Evolutionary conservation across 2,113 vertebrate genomes (phyloP).

Genomic region (Ginglymostoma cirratum): DNA sequence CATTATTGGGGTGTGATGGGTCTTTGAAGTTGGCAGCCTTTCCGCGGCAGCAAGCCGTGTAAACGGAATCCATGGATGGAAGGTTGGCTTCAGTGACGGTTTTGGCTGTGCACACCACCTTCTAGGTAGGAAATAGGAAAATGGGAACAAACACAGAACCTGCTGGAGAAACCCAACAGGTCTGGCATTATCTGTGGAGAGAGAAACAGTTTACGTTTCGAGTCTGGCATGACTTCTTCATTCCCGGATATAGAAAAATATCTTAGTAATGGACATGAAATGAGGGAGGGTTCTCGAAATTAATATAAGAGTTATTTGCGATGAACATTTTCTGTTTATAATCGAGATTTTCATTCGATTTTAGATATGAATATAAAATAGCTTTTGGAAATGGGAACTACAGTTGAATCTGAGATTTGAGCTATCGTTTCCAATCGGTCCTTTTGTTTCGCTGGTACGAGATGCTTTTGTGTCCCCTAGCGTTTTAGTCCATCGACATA

Average conservation of each 20-base stretch:
- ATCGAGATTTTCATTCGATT: background rate
- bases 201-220: too few species aligned
- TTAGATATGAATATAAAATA: background rate
- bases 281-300: background rate
- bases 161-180: too few species aligned
- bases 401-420: background rate
- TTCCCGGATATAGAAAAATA: background rate
- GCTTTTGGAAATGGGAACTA: background rate
- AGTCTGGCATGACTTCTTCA: too few species aligned
- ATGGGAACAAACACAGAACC: too few species aligned
- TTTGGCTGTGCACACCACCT: too few species aligned
- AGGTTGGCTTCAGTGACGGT: too few species aligned
- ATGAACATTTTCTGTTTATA: background rate
- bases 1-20: too few species aligned
- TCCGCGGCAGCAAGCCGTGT: too few species aligned
- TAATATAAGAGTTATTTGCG: background rate
- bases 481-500: conserved; percentile 3
- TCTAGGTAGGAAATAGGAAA: too few species aligned
- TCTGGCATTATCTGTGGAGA: too few species aligned
- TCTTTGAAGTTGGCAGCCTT: too few species aligned
- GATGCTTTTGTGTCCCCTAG: background rate
- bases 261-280: background rate
- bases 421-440: background rate
- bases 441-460: conserved; percentile 25
- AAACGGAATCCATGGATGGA: too few species aligned